Conservation (phyloP, 2,797 vertebrate genomes). For the Esox masquinongy region DNA sequence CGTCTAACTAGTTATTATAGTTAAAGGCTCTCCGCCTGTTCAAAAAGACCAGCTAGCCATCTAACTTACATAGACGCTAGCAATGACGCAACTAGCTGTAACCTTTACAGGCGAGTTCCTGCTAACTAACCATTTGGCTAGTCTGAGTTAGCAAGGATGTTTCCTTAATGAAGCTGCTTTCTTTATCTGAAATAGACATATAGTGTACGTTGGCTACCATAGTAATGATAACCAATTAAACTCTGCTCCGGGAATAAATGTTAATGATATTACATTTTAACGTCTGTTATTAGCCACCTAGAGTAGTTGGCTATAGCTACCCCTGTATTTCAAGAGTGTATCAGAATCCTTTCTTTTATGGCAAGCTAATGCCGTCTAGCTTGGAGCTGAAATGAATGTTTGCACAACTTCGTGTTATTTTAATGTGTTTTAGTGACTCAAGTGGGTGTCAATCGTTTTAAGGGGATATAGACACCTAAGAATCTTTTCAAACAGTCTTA, state of each 20-base stretch:
- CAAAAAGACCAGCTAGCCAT: not conserved
- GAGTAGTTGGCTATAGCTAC: slow-evolving; percentile 19
- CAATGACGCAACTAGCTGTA: not conserved
- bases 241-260: too few species aligned
- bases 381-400: not conserved
- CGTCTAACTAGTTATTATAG: not conserved
- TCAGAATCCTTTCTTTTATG: not conserved
- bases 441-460: too few species aligned
- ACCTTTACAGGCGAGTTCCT: not conserved
- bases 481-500: too few species aligned
- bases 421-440: not conserved
- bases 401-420: not conserved
- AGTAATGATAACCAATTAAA: too few species aligned
- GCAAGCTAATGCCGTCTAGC: not conserved
- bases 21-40: not conserved
- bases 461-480: too few species aligned
- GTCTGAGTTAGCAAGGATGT: not conserved
- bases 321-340: slow-evolving; percentile 10
- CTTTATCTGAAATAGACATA: not conserved
- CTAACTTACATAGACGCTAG: not conserved
- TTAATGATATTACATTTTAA: too few species aligned
- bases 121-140: not conserved
- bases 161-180: not conserved
- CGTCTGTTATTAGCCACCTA: not conserved
- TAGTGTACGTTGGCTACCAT: not conserved